Conservation (phyloP, 2,888 invertebrate genomes). For the Dermolepida albohirtum region DNA sequence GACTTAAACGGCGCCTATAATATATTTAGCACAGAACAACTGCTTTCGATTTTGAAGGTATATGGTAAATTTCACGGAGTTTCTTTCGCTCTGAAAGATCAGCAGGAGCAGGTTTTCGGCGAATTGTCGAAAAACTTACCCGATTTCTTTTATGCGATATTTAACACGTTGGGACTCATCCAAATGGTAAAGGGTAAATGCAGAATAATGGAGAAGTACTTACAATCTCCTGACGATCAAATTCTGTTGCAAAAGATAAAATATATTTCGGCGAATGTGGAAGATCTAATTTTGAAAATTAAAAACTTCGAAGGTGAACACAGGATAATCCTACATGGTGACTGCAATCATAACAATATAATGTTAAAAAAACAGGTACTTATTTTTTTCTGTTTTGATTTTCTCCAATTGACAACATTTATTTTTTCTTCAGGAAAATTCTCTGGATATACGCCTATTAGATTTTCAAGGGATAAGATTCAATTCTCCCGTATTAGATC, state of each 20-base stretch:
- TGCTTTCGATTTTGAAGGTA: constrained; percentile 52
- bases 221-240: constrained; percentile 7
- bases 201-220: not conserved
- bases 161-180: not conserved
- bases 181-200: not conserved
- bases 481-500: constrained; percentile 54
- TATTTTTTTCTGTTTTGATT: not conserved
- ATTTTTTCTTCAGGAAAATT: not conserved
- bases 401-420: not conserved
- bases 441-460: constrained; percentile 33
- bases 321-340: constrained; percentile 41
- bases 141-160: constrained; percentile 12
- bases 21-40: constrained; percentile 54
- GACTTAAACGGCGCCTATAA: constrained; percentile 52
- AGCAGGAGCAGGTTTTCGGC: constrained; percentile 51
- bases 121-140: constrained; percentile 28
- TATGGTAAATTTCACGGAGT: constrained; percentile 57
- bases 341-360: constrained; percentile 45
- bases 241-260: not conserved
- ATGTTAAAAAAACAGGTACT: constrained; percentile 44
- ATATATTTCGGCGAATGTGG: constrained; percentile 12
- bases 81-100: constrained; percentile 54
- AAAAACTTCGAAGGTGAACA: constrained; percentile 20
- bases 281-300: constrained; percentile 3
- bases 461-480: constrained; percentile 45